Evolutionary conservation across 2,888 invertebrate genomes (phyloP).

Genomic region (Therioaphis trifolii): DNA sequence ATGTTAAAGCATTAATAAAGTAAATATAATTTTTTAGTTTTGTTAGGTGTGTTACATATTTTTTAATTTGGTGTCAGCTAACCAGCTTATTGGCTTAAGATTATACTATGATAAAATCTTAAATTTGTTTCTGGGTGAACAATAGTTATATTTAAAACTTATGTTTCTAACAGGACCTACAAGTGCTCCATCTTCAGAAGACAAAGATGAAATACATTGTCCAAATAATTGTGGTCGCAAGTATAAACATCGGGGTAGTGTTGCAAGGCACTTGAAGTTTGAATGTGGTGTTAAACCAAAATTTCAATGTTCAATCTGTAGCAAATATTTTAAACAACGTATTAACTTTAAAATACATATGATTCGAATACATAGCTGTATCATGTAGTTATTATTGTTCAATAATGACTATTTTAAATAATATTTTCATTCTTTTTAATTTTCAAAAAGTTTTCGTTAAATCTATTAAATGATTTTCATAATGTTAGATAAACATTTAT

Average conservation of each 20-base stretch:
- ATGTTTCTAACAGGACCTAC: conserved; percentile 48
- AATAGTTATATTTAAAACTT: conserved; percentile 32
- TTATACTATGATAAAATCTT: conserved; percentile 24
- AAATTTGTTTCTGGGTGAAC: not conserved
- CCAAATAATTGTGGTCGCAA: conserved; percentile 65
- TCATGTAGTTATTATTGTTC: conserved; percentile 15
- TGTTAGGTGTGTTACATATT: conserved; percentile 24
- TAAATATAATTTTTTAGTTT: conserved; percentile 1
- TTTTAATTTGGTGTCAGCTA: conserved; percentile 56
- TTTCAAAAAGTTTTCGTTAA: not conserved
- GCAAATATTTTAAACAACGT: conserved; percentile 62
- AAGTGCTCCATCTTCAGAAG: conserved; percentile 33
- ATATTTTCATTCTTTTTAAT: conserved; percentile 4
- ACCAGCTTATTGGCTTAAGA: conserved; percentile 55
- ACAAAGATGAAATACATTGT: conserved; percentile 49
- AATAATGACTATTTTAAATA: not conserved
- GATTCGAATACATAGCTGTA: conserved; percentile 59
- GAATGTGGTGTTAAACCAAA: conserved; percentile 69
- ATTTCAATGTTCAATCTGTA: conserved; percentile 61
- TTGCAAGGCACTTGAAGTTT: conserved; percentile 68
- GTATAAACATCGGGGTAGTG: conserved; percentile 64
- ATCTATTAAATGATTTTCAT: not conserved
- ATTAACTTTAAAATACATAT: conserved; percentile 60
- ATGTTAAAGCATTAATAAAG: not conserved
- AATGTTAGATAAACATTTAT: too few relatives aligned